Base-by-base conservation (phyloP, 2,888 invertebrate genomes). In the Agrochola lota region DNA sequence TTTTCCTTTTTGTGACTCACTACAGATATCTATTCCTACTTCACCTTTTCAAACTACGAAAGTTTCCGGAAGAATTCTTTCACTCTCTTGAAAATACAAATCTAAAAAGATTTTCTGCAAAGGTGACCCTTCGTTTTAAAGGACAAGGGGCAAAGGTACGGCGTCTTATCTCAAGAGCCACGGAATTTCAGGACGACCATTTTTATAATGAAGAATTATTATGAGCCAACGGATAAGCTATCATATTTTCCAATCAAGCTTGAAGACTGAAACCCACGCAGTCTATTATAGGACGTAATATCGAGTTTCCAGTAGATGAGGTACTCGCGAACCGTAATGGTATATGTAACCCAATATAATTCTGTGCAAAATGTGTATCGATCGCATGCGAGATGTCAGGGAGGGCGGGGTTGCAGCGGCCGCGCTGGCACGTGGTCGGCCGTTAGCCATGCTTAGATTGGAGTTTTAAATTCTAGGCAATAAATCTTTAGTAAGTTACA, bases 281-380 rank as follows among this genome's bases (percentile, higher is more conserved):
- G 76, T 78, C 83, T 82, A 86, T 88, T 78, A 86, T 60, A 79
- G 80, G 78, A 76, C 75, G 74, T 76, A 78, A 88, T 85, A 88
- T 85, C 78, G 64, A 81, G 87, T 86, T 89, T 89, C 88, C 81
- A 89, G 74, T 81, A 82, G 80, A 87, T 66, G 77, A 79, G 72
- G 78, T 76, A 88, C 75, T 71, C 77, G 73, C 63, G 76, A 79
- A 78, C 80, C 76, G 81, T 83, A 69, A 79, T 72, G 72, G 57
- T 71, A 76, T 77, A 71, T 80, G 84, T 85, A 85, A 84, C 85
- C 73, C 73, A 85, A 89, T 90, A 88, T 85, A 87, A 85, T 86
- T 81, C 85, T 85, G 84, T 75, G 86, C 86, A 85, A 86, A 89
- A 89, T 85, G 85, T 80, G 78, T 90, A 91, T 91, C 86, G 91